Evolutionary conservation across 2,888 invertebrate genomes (phyloP), one percentile per base, ranked within the genome.

Genomic region (Caenorhabditis becei): DNA sequence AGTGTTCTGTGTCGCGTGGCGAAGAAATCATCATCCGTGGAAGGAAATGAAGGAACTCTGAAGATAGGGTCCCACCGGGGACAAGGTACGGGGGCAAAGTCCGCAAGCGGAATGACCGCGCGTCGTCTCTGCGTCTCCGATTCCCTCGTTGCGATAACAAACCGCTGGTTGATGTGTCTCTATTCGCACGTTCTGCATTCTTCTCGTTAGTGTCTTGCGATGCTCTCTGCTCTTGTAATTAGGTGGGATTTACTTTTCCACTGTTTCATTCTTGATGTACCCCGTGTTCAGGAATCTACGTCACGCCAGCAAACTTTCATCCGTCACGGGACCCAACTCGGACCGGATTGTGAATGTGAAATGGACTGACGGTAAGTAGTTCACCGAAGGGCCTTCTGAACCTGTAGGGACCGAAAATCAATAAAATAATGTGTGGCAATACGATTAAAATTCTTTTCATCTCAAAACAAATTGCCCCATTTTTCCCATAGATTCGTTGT

Each of bases 311-410:
- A 79, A 80, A 63, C 37, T 80, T 1, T 41, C 63, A 0, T 56
- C 70, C 1, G 80, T 80, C 3, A 35, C 54, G 41, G 80, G 77
- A 24, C 70, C 80, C 4, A 58, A 51, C n/a, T 10, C 65, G 3
- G 71, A 77, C 24, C 53, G 84, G 20, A 69, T 83, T 35, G 72
- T 84, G 20, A 75, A 69, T 37, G 62, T 84, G 1, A 70, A 83
- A 77, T 84, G 84, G 84, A 71, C 71, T 44, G 75, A 84, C 74
- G 84, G 84, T 83, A 11, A 75, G 77, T 7, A 7, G 10, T 32
- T 32, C 10, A n/a, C 10, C 10, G 32, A 32, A 32, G 32, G 32
- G 10, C 4, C 4, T 32, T 47, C 28, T n/a, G 49, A 24, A 37
- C 32, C 32, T 32, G 32, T 32, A 32, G 32, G 4, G 32, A 32